A percentile compares a stretch with the other conserved stretches of the same genome.
These are phyloP conservation scores for Sarcophaga rosellei DNA, from an alignment of 2,888 invertebrate species.

Conservation along the genomic window DNA sequence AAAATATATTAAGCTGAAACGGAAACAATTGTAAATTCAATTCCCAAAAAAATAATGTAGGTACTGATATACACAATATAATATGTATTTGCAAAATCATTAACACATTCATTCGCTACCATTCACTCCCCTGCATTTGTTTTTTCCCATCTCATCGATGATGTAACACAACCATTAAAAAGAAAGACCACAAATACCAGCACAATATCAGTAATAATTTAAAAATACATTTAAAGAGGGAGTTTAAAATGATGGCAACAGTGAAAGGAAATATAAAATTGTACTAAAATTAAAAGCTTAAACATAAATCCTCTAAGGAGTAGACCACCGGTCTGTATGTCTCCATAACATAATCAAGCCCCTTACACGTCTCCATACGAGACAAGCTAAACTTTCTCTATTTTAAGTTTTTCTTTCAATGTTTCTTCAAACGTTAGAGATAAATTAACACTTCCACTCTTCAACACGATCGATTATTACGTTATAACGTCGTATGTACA, in stretches of 20 bases:
- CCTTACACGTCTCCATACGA: background rate
- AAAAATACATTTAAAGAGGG: background rate
- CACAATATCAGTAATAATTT: no score
- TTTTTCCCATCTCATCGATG: background rate
- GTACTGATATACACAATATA: background rate
- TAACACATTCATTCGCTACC: constrained; percentile 46
- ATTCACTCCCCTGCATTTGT: background rate
- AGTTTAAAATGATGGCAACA: background rate
- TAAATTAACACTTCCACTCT: constrained; percentile 62
- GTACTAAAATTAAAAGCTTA: background rate
- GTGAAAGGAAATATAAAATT: background rate
- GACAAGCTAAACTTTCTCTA: constrained; percentile 15
- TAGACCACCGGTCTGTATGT: background rate
- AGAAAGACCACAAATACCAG: no score
- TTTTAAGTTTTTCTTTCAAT: background rate
- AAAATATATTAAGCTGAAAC: background rate
- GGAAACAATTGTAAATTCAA: background rate
- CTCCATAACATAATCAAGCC: background rate
- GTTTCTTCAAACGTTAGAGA: constrained; percentile 39
- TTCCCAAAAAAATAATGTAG: background rate
- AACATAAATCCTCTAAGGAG: background rate
- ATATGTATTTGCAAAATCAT: constrained; percentile 51
- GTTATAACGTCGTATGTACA: no score
- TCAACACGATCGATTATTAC: constrained; percentile 50
- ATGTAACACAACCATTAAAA: no score